Conservation (phyloP, 2,113 vertebrate species). For the Bagarius yarrelli region DNA sequence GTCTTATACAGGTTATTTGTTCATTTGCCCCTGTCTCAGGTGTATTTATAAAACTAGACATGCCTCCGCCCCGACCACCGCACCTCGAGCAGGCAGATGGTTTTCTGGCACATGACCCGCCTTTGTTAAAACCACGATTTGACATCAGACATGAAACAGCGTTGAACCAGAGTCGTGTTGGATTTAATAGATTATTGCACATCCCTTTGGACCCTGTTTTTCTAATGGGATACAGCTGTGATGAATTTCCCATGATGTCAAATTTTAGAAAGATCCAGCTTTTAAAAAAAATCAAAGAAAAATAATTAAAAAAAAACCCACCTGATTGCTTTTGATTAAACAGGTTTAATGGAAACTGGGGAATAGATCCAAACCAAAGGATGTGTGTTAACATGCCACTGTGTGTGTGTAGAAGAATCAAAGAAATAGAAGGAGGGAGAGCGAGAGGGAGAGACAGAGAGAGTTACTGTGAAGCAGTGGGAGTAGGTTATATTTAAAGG, state of each 20-base stretch:
- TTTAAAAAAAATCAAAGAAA: not conserved
- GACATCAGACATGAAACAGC: constrained; percentile 30
- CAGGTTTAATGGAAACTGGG: not conserved
- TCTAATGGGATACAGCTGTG: constrained; percentile 22
- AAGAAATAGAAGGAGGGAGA: not conserved
- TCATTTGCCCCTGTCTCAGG: not conserved
- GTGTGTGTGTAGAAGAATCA: not conserved
- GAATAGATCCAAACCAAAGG: not conserved
- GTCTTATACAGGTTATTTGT: not conserved
- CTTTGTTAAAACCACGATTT: constrained; percentile 20
- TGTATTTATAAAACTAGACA: not conserved
- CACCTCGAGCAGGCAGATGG: constrained; percentile 11
- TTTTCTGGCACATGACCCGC: constrained; percentile 7
- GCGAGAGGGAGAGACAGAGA: not conserved
- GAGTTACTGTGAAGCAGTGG: no score
- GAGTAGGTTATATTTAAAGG: not conserved
- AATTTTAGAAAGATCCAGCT: not conserved
- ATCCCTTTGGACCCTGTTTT: constrained; percentile 19
- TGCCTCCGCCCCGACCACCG: not conserved
- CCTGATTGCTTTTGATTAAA: not conserved
- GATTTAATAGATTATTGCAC: constrained; percentile 32
- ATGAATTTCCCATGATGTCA: constrained; percentile 7
- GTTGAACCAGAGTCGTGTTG: constrained; percentile 3
- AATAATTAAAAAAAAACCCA: not conserved
- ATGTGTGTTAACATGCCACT: not conserved